phyloP scores from a whole-genome alignment of 2,113 vertebrate genomes.

The Mirza zaza region DNA sequence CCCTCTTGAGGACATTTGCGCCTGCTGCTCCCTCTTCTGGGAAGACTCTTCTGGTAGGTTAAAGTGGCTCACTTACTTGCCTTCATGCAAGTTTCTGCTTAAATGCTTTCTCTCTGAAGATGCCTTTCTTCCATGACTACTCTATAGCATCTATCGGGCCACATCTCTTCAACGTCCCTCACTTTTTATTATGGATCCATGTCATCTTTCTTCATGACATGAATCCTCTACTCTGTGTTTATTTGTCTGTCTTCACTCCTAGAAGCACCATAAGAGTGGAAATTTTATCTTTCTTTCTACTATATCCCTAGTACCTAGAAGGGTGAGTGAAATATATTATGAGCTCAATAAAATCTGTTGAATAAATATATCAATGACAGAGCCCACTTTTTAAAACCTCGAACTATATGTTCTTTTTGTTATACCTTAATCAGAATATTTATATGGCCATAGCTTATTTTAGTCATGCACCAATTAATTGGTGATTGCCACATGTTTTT shows the following conservation, averaged over 20 bases:
- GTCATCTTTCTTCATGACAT: not conserved
- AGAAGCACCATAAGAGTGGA: not conserved
- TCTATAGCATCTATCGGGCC: accelerated
- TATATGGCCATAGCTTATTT: not conserved
- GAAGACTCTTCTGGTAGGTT: not conserved
- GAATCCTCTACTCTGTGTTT: not conserved
- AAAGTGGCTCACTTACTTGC: not conserved
- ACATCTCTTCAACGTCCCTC: not conserved
- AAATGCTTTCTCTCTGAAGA: not conserved
- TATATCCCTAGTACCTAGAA: not conserved
- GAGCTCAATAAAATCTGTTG: not conserved
- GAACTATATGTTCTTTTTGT: not conserved
- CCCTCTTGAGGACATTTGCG: not conserved
- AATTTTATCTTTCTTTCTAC: not conserved
- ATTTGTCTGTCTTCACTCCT: not conserved
- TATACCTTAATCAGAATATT: not conserved
- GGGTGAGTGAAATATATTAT: not conserved
- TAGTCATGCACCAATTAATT: not conserved
- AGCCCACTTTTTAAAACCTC: not conserved
- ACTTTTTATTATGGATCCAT: not conserved
- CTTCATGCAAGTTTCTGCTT: not conserved
- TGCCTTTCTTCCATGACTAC: not conserved
- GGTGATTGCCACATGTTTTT: not conserved
- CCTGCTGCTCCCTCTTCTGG: not conserved
- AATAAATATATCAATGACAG: not conserved